Evolutionary conservation across 2,113 vertebrate genomes (phyloP), one percentile per base, ranked within the genome.

Genomic region (Zosterops hypoxanthus): DNA sequence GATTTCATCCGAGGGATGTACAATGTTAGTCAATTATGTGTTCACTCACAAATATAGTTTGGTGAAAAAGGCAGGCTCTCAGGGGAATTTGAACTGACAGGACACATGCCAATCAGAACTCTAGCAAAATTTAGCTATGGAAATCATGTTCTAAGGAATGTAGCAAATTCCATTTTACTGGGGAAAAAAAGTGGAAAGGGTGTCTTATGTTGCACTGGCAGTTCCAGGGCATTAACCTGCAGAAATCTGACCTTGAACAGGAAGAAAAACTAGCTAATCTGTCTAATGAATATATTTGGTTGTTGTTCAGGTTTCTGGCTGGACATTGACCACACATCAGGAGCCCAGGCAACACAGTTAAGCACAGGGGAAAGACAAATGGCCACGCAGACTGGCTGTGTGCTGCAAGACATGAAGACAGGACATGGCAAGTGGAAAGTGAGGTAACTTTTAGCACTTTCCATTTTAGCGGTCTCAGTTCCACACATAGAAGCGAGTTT

Each of bases 91-190:
- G 65, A 92, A 77, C 59, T 56, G 66, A 64, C 8, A 4, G 39
- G 60, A 71, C 59, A 56, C 9, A 9, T 14, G 28, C 77, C 75
- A 82, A 21, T 68, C 68, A 77, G 75, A 76, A 50, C 13, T 70
- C 36, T 59, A 52, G 73, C 34, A 81, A 93, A 88, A 95, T 63
- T 59, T 56, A 90, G 28, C 75, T 60, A 10, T 41, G 79, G 81
- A 85, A 94, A 80, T 50, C 15, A 77, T 83, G 39, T 88, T 95
- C 55, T 52, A 70, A 60, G 28, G 84, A 63, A 84, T 56, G 72
- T 5, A 75, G 29, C 47, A 60, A 87, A 69, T 80, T 56, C 14
- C 11, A 16, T 73, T 88, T 96, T 63, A 68, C 50, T 36, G 19
- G 18, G 3, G 72, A 53, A 34, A 34, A 57, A 31, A 53, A 92